phyloP scores from a whole-genome alignment of 2,797 vertebrate species.

The Ambastaia sidthimunki region DNA sequence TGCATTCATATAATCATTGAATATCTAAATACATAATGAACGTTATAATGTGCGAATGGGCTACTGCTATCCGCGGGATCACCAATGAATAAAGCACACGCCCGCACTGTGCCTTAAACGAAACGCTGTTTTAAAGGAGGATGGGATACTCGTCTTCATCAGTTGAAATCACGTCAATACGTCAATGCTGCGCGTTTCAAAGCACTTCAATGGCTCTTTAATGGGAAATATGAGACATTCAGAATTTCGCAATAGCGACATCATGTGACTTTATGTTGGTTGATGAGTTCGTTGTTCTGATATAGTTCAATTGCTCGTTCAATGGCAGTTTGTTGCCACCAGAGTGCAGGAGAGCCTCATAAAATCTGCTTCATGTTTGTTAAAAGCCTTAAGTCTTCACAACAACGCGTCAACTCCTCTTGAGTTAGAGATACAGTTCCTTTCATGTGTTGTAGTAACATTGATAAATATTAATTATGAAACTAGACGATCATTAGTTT shows the following conservation, averaged over 20 bases:
- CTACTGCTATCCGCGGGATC: too few relatives aligned
- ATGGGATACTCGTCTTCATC: too few relatives aligned
- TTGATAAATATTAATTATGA: background rate
- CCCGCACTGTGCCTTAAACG: too few relatives aligned
- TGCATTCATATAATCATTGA: too few relatives aligned
- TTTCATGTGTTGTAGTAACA: background rate
- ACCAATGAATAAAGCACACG: too few relatives aligned
- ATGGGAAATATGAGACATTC: background rate
- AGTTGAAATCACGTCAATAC: too few relatives aligned
- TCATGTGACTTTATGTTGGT: background rate
- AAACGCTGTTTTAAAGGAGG: too few relatives aligned
- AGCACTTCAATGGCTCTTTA: too few relatives aligned
- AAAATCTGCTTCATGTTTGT: background rate
- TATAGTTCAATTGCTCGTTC: background rate
- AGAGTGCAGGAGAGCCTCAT: conserved; percentile 21
- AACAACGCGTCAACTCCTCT: background rate
- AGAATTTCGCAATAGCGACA: conserved; percentile 13
- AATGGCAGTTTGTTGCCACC: background rate
- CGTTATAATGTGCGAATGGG: too few relatives aligned
- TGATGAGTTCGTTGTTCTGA: background rate
- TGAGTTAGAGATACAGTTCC: background rate
- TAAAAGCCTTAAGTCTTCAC: background rate
- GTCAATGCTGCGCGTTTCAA: too few relatives aligned
- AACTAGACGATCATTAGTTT: background rate
- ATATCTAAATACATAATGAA: too few relatives aligned